These are phyloP conservation scores for Plusia festucae DNA, from an alignment of 2,888 invertebrate genomes.

Conservation along the genomic window DNA sequence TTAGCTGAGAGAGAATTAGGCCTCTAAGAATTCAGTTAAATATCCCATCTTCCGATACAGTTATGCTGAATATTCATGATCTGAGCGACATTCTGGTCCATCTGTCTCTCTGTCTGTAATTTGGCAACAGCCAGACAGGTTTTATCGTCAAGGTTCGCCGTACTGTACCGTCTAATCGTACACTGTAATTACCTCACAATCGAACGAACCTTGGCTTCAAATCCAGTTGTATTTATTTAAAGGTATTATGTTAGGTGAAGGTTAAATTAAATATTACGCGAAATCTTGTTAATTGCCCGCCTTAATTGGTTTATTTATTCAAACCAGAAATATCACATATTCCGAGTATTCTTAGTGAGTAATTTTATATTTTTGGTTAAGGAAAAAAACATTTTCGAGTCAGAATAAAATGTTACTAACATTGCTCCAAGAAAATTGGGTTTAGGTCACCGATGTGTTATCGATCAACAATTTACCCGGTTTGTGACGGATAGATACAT, in stretches of 20 bases:
- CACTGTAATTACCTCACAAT: constrained; percentile 66
- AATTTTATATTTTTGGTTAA: constrained; percentile 11
- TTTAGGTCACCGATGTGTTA: constrained; percentile 22
- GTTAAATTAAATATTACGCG: constrained; percentile 64
- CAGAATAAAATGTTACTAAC: constrained; percentile 11
- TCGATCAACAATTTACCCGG: constrained; percentile 29
- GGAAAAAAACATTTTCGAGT: constrained; percentile 19
- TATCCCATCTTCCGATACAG: constrained; percentile 27
- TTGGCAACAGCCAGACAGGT: constrained; percentile 38
- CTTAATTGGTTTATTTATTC: constrained; percentile 37
- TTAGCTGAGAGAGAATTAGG: neutral
- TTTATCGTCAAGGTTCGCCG: constrained; percentile 59
- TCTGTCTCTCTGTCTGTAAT: constrained; percentile 35
- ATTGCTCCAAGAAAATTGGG: constrained; percentile 25
- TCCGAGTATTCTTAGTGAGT: constrained; percentile 7
- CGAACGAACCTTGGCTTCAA: constrained; percentile 68
- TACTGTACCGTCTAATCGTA: constrained; percentile 60
- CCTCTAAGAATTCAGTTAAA: constrained; percentile 22
- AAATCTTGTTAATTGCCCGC: constrained; percentile 50
- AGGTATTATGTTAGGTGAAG: constrained; percentile 69
- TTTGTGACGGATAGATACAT: constrained; percentile 28
- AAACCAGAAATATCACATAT: constrained; percentile 7
- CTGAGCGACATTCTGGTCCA: constrained; percentile 30
- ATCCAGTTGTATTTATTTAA: constrained; percentile 61
- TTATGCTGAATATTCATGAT: constrained; percentile 52